Evolutionary conservation across 2,888 invertebrate genomes (phyloP), one percentile per base, ranked within the genome.

Genomic region (Acrobasis consociella): DNA sequence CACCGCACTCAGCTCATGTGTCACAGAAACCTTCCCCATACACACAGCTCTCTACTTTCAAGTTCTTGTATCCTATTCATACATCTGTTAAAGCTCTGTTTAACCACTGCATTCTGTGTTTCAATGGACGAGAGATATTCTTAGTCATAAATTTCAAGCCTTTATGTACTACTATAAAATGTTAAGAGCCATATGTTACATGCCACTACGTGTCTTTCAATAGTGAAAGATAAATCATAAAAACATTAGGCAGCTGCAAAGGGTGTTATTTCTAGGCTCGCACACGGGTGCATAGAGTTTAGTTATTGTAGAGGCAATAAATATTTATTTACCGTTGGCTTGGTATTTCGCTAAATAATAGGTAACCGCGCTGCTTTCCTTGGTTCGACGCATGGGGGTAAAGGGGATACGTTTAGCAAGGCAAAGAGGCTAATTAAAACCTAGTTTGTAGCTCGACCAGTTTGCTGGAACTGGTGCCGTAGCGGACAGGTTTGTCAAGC

Each of bases 401-500:
- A 60, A 75, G 76, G 75, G 76, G 74, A 79, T 74, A 76, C 78
- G 76, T 82, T 85, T 83, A 86, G 78, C 79, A 80, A 79, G 78
- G 80, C 79, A 78, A 76, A 77, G 73, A 77, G 74, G 76, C 81
- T 83, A 81, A 85, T 88, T 86, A 85, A 85, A 81, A 78, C 74
- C 82, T 79, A 73, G 81, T 76, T 82, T 76, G 79, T 78, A 74
- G 81, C 78, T 76, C 72, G 79, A 88, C 87, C 83, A 85, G 89
- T 89, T 85, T 78, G 70, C 74, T 80, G 79, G 80, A 83, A 85
- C 85, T 84, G 82, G 85, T 83, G 82, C 77, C 72, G 72, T 73
- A 75, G 75, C 64, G 73, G 84, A 89, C 90, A 85, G 87, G 91
- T 89, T 87, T 85, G 76, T 79, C 85, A 85, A 85, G 86, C 81